These are phyloP conservation scores for Agonopterix heracliana DNA, from an alignment of 2,888 invertebrate species.

Conservation along the genomic window DNA sequence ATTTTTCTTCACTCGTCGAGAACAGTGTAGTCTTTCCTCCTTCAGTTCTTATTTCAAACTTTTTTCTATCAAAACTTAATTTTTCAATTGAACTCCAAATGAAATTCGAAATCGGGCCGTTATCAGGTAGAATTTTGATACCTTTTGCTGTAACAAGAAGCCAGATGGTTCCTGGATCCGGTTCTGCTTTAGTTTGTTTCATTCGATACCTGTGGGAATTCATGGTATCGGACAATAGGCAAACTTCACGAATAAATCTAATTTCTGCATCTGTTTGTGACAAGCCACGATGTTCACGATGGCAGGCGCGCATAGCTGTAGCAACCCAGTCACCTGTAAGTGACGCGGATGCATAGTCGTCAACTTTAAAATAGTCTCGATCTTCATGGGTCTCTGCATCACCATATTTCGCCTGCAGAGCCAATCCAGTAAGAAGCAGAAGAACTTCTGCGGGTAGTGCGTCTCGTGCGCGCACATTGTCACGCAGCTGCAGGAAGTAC, in stretches of 20 bases:
- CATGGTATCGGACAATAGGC: constrained; percentile 87
- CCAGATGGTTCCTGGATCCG: constrained; percentile 87
- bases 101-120: constrained; percentile 84
- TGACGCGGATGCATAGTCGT: constrained; percentile 88
- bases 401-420: constrained; percentile 94
- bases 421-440: constrained; percentile 90
- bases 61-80: constrained; percentile 96
- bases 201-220: constrained; percentile 93
- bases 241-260: constrained; percentile 93
- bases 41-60: constrained; percentile 95
- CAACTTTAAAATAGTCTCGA: constrained; percentile 82
- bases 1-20: constrained; percentile 94
- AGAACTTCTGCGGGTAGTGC: constrained; percentile 78
- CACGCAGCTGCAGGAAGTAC: constrained; percentile 95
- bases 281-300: constrained; percentile 87
- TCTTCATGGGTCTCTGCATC: constrained; percentile 76
- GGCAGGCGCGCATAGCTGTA: constrained; percentile 83
- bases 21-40: constrained; percentile 93
- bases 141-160: constrained; percentile 95
- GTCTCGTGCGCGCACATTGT: constrained; percentile 86
- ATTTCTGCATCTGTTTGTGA: constrained; percentile 88
- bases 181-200: constrained; percentile 84
- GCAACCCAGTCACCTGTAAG: constrained; percentile 78
- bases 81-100: constrained; percentile 97
- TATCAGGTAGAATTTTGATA: constrained; percentile 89